Percentiles rank a stretch among this genome's conserved stretches.
Evolutionary conservation across 2,113 vertebrate genomes (phyloP).

Genomic region (Chamaea fasciata): DNA sequence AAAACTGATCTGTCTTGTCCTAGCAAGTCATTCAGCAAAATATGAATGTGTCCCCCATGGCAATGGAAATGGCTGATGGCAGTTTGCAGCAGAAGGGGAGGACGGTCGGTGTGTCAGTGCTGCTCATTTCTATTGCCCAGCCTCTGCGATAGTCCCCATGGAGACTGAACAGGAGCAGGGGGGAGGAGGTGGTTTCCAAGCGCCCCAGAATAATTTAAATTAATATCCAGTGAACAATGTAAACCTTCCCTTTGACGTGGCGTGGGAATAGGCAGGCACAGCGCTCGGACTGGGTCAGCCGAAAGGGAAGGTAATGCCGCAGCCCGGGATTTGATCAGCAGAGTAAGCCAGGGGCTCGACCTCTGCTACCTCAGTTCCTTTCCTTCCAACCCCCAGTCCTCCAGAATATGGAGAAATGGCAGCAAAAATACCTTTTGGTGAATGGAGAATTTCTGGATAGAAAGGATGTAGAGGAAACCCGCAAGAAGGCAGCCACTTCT

Average conservation of each 20-base stretch:
- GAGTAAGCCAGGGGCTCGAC: neutral
- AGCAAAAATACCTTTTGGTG: neutral
- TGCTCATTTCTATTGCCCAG: neutral
- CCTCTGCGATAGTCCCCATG: constrained; percentile 15
- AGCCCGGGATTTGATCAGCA: neutral
- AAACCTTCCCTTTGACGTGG: constrained; percentile 53
- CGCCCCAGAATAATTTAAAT: constrained; percentile 63
- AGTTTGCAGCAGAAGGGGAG: neutral
- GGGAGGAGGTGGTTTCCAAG: constrained; percentile 45
- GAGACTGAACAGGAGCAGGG: neutral
- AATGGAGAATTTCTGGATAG: neutral
- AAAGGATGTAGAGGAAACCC: neutral
- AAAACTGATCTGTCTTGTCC: neutral
- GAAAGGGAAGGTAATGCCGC: constrained; percentile 1
- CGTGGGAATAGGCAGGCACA: constrained; percentile 59
- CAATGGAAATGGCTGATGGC: neutral
- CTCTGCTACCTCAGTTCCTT: constrained; percentile 25
- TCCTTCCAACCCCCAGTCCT: neutral
- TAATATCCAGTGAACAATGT: constrained; percentile 66
- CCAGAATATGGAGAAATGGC: neutral
- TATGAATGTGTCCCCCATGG: neutral
- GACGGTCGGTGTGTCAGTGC: neutral
- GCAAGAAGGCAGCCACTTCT: accelerated
- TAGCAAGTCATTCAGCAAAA: neutral
- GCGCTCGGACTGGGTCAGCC: neutral